Base-by-base conservation (phyloP, 2,797 vertebrate species). In the Mus minutoides region DNA sequence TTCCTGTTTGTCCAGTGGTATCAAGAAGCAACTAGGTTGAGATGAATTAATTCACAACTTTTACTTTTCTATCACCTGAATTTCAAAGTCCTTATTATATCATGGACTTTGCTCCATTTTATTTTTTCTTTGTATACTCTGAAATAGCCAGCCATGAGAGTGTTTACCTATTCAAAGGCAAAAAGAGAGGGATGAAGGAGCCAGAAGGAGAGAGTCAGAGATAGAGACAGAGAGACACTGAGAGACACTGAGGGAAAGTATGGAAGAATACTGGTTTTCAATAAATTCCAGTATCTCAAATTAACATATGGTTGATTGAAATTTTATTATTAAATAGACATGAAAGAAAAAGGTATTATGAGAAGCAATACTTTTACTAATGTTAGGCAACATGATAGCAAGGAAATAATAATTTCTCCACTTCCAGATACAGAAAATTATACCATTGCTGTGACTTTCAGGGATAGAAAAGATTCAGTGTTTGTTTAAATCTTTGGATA, bases 281-380 rank as follows among this genome's bases (percentile, higher is more conserved):
- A 97, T 97, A 95, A 95, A 97, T 93, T 97, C 56, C 49, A 31
- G 90, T 94, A 24, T 80, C 49, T n/a, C 95, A 54, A 97, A 98
- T 80, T 96, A 96, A 97, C 96, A 93, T 14, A 91, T 90, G 80
- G 88, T 86, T 97, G 89, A 67, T 71, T 60, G 3, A 96, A 94
- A 90, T 95, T 91, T 83, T 89, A 83, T 85, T 96, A 19, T 54
- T 82, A 34, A 87, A 73, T 95, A 95, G 76, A 98, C 97, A 79
- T 9, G 19, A 96, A 85, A 76, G 90, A 54, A 88, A 97, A 86
- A 17, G 49, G 49, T 49, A 49, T 49, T 92, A 29, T 90, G 82
- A 43, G 91, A 94, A 60, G 90, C 91, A 34, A 58, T 58, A 54
- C 3, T 95, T 98, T 95, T 92, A 78, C n/a, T 84, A 2, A 82